Evolutionary conservation across 2,797 vertebrate genomes (phyloP).

Genomic region (Acipenser transmontanus): DNA sequence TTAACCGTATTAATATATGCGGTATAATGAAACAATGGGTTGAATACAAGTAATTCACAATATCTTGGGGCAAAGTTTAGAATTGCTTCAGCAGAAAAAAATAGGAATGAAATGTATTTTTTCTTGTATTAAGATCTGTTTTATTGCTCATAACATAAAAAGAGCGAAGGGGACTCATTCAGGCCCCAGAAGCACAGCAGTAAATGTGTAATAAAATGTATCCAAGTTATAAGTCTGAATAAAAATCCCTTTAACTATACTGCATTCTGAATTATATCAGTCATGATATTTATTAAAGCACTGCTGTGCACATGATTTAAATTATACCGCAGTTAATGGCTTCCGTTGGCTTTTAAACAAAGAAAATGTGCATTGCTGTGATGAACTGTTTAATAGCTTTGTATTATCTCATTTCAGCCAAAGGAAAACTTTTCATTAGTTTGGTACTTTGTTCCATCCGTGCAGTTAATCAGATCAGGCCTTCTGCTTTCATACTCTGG

Average conservation of each 20-base stretch:
- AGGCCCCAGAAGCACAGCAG: too few relatives aligned
- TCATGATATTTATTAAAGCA: background rate
- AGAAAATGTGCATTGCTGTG: constrained; percentile 1
- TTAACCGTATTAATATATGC: too few relatives aligned
- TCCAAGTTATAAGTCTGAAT: too few relatives aligned
- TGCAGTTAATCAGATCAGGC: constrained; percentile 70
- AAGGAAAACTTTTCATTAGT: constrained; percentile 2
- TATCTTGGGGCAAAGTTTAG: too few relatives aligned
- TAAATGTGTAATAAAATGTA: too few relatives aligned
- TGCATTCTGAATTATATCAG: background rate
- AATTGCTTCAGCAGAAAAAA: too few relatives aligned
- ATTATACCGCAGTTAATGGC: constrained; percentile 10
- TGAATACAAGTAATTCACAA: too few relatives aligned
- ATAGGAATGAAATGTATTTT: too few relatives aligned
- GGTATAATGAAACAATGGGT: too few relatives aligned
- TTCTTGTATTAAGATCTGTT: too few relatives aligned
- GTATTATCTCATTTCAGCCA: constrained; percentile 7
- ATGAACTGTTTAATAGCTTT: background rate
- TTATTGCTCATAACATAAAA: too few relatives aligned
- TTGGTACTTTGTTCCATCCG: constrained; percentile 58
- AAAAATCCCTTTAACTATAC: background rate
- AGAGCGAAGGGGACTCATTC: too few relatives aligned
- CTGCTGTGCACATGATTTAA: background rate
- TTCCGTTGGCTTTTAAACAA: background rate
- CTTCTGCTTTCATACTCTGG: background rate